Conservation (phyloP, 2,113 vertebrate species). For the Campylorhamphus procurvoides region DNA sequence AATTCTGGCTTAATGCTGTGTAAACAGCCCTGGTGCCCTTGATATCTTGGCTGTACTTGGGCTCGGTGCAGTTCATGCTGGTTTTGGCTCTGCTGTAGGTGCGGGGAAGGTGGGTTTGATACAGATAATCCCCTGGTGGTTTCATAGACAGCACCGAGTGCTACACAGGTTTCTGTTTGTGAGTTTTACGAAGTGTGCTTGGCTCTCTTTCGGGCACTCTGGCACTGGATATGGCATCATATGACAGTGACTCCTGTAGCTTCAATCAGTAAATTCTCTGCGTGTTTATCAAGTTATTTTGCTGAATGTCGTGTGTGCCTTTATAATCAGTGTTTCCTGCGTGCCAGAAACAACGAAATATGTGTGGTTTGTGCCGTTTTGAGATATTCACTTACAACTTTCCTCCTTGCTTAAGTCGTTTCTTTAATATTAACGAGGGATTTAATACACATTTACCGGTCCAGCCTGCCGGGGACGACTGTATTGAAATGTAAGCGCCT, state of each 20-base stretch:
- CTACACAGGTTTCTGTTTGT: background rate
- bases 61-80: background rate
- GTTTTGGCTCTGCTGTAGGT: background rate
- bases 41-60: background rate
- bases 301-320: background rate
- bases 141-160: background rate
- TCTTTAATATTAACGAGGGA: background rate
- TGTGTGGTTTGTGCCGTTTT: background rate
- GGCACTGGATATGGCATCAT: background rate
- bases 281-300: background rate
- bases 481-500: background rate
- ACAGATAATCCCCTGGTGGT: fast-evolving
- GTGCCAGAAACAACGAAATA: background rate
- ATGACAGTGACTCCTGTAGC: background rate
- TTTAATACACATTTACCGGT: background rate
- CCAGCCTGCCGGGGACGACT: background rate
- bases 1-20: background rate
- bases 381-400: background rate
- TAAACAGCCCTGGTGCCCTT: background rate
- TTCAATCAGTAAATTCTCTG: background rate
- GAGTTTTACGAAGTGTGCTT: background rate
- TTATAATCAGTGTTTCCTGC: background rate
- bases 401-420: background rate
- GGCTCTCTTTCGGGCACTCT: background rate
- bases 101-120: background rate